These are phyloP conservation scores for Pseudochromis fuscus DNA, from an alignment of 2,797 vertebrate species.

Conservation along the genomic window DNA sequence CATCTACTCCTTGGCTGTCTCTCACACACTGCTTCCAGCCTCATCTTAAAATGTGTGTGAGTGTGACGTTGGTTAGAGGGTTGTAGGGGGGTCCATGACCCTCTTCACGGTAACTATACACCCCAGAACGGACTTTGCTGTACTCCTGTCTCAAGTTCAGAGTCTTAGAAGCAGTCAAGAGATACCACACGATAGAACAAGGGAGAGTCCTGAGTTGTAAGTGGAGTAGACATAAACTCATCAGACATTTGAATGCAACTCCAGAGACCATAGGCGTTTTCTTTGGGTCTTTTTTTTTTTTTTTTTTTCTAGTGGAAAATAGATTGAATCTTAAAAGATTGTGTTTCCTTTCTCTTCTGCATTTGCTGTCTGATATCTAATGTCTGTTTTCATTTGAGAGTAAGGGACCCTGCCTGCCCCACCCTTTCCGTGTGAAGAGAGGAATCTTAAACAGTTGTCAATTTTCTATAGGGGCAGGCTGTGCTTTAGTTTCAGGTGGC, in stretches of 20 bases:
- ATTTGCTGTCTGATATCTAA: slow-evolving; percentile 15
- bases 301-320: background rate
- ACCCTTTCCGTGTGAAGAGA: slow-evolving; percentile 9
- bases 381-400: slow-evolving; percentile 1
- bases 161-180: slow-evolving; percentile 36
- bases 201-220: slow-evolving; percentile 8
- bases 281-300: too few species aligned
- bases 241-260: background rate
- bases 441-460: slow-evolving; percentile 37
- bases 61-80: slow-evolving; percentile 43
- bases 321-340: background rate
- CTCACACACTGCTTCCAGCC: slow-evolving; percentile 51
- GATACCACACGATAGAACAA: slow-evolving; percentile 38
- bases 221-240: background rate
- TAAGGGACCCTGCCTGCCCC: background rate
- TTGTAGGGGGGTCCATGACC: slow-evolving; percentile 46
- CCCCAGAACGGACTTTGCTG: slow-evolving; percentile 66
- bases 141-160: slow-evolving; percentile 73
- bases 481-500: slow-evolving; percentile 49
- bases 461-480: slow-evolving; percentile 34
- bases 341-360: background rate
- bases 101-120: slow-evolving; percentile 73
- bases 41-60: slow-evolving; percentile 53
- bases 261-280: background rate
- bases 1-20: slow-evolving; percentile 53